These are phyloP conservation scores for Ciconia nigra DNA, from an alignment of 2,797 vertebrate genomes.

Conservation along the genomic window DNA sequence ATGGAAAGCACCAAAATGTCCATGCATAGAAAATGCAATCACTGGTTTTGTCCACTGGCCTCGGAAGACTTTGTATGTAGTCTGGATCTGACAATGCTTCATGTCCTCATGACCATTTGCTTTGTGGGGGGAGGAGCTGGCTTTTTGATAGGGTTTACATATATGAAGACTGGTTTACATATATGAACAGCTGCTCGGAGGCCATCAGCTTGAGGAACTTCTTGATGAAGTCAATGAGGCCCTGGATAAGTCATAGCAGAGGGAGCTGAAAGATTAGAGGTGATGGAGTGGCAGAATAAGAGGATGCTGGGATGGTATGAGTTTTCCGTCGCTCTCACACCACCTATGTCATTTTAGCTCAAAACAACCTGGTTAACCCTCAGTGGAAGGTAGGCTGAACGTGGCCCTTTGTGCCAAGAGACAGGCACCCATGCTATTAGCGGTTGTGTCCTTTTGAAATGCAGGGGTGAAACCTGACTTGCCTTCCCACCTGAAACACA, in stretches of 20 bases:
- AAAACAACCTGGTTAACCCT: background rate
- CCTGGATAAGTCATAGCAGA: background rate
- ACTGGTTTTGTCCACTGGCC: background rate
- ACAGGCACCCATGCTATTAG: background rate
- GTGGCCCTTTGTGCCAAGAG: background rate
- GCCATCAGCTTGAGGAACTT: no score
- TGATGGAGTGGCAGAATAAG: background rate
- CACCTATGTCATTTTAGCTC: background rate
- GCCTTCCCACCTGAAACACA: background rate
- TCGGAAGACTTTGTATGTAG: background rate
- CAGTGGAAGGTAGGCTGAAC: background rate
- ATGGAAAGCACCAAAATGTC: background rate
- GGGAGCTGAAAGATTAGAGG: background rate
- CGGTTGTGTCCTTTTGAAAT: background rate
- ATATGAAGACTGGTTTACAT: no score
- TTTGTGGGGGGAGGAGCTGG: background rate
- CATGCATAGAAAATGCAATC: background rate
- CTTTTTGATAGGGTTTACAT: background rate
- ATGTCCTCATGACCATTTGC: background rate
- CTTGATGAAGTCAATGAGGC: no score
- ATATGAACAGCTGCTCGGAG: no score
- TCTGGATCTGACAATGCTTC: background rate
- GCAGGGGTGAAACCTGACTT: background rate
- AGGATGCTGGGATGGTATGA: rapidly evolving
- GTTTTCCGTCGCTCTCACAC: background rate